These are phyloP conservation scores for Halocynthia roretzi DNA, from an alignment of 23 tunicate genomes.

Conservation along the genomic window DNA sequence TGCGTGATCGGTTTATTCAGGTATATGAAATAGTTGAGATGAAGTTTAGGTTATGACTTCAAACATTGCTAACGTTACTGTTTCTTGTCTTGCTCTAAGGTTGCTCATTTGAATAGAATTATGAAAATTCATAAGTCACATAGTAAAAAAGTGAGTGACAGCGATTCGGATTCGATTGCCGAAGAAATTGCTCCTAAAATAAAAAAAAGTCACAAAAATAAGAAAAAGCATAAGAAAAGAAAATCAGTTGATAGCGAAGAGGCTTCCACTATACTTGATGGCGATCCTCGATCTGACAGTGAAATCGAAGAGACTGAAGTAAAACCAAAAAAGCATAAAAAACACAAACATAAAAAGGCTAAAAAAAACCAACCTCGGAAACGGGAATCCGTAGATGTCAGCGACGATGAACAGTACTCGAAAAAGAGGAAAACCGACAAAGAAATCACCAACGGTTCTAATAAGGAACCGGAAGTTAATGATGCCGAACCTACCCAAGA, in stretches of 20 bases:
- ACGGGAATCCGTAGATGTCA: conserved; percentile 16
- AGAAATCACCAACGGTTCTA: conserved; percentile 4
- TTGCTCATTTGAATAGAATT: too few relatives aligned
- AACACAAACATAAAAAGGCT: conserved; percentile 59
- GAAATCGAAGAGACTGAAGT: conserved; percentile 26
- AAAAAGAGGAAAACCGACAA: conserved; percentile 10
- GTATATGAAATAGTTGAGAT: too few relatives aligned
- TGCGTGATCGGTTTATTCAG: too few relatives aligned
- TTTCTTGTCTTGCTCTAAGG: too few relatives aligned
- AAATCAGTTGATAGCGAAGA: neutral
- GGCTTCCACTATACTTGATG: neutral
- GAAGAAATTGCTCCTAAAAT: conserved; percentile 90
- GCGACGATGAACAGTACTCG: neutral
- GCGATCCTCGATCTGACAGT: neutral
- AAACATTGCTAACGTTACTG: too few relatives aligned
- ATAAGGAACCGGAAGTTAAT: neutral
- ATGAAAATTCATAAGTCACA: too few relatives aligned
- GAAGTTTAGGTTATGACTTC: too few relatives aligned
- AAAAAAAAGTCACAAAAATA: conserved; percentile 51
- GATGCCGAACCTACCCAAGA: conserved; percentile 4
- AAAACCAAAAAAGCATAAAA: conserved; percentile 38
- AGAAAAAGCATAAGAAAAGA: conserved; percentile 40
- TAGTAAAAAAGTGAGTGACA: neutral
- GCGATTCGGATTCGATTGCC: conserved; percentile 77
- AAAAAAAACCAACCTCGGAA: conserved; percentile 13